Conservation (phyloP, 1,140 invertebrate species). For the Trichonephila clavata region DNA sequence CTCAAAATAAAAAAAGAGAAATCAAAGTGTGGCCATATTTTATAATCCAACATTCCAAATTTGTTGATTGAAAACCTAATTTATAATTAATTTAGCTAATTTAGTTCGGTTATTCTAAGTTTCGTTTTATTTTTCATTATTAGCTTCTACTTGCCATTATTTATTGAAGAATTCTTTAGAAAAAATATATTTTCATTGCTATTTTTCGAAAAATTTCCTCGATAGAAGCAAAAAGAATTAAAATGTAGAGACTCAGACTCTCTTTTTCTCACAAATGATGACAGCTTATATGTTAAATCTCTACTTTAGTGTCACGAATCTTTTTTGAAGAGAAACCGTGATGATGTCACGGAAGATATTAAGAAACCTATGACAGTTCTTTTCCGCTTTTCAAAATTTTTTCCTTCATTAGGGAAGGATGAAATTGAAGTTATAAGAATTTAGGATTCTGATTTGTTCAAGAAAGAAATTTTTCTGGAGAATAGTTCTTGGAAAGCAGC, state of each 20-base stretch:
- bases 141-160: too few species aligned
- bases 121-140: too few species aligned
- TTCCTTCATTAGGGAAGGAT: conserved; percentile 4
- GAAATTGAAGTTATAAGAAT: conserved; percentile 44
- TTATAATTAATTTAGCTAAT: too few species aligned
- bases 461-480: conserved; percentile 16
- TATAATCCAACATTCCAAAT: too few species aligned
- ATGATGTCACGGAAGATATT: conserved; percentile 23
- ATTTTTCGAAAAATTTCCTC: not conserved
- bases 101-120: too few species aligned
- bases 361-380: conserved; percentile 36
- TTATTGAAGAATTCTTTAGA: too few species aligned
- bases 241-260: not conserved
- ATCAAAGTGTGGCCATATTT: too few species aligned
- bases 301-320: conserved; percentile 10
- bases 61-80: too few species aligned
- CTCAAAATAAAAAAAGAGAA: too few species aligned
- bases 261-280: not conserved
- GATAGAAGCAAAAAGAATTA: not conserved
- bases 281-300: conserved; percentile 20
- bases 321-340: conserved; percentile 10
- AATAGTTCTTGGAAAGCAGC: not conserved
- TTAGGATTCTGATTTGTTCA: not conserved
- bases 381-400: conserved; percentile 18
- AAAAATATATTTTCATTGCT: not conserved